Base-by-base conservation (phyloP, 1,140 invertebrate genomes). In the Cydia fagiglandana region DNA sequence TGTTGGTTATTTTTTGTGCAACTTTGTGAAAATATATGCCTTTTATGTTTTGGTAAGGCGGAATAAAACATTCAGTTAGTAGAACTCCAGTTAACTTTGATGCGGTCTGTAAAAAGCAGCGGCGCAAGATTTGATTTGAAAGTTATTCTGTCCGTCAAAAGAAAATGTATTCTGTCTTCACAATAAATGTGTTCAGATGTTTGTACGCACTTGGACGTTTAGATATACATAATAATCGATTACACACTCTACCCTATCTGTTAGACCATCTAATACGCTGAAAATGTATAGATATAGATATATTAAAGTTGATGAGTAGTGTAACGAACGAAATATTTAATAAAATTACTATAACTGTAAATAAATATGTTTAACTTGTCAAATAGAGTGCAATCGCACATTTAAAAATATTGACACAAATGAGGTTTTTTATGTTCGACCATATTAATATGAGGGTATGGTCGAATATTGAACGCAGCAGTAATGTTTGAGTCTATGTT, bases 261-360 rank as follows among this genome's bases (percentile, higher is more conserved):
- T 56, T 56, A 17, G n/a, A 61, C 20, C 6, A 24, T n/a, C 4
- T n/a, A 73, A 41, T 28, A 50, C 12, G 47, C 73, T 20, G 47
- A 53, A 24, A 73, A 45, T 50, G 73, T 73, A 28, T 30, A 47
- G 13, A 30, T 30, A 30, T 30, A 30, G 30, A 73, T 73, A 73
- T 47, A 53, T 73, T 41, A 38, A 70, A 41, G 66, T 70, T 70
- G 66, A 70, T n/a, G 17, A 70, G 66, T 70, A 70, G 66, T 66
- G 15, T 66, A 66, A 15, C 17, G n/a, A 66, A 15, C 17, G n/a
- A 30, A 34, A 70, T 30, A 34, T 70, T 30, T 15, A 70, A 70
- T 34, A 7, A n/a, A 47, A 47, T 12, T 47, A 30, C 24, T 34
- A 34, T 41, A 17, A 34, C 38, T 70, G 66, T 70, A 70, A 34